Evolutionary conservation across 2,888 invertebrate species (phyloP).

Genomic region (Melangyna quadrimaculata): DNA sequence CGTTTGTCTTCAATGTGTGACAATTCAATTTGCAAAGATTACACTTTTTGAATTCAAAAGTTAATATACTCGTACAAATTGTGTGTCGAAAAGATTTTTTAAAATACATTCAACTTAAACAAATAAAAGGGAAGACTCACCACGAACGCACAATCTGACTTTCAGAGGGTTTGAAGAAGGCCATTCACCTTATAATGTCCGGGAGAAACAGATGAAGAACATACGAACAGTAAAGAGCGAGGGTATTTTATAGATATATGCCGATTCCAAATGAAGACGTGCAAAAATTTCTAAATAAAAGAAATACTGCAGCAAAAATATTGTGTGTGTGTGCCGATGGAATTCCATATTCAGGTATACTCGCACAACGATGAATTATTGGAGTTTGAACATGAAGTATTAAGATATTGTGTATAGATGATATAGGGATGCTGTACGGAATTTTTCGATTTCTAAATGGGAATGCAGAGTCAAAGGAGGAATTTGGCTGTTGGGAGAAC

Average conservation of each 20-base stretch:
- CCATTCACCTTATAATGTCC: constrained; percentile 22
- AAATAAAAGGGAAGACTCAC: constrained; percentile 14
- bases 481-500: constrained; percentile 2
- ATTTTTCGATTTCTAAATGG: background rate
- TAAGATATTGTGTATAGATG: background rate
- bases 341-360: constrained; percentile 45
- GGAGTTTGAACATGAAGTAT: constrained; percentile 28
- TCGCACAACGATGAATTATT: constrained; percentile 39
- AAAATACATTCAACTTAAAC: constrained; percentile 2
- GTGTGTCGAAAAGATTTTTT: background rate
- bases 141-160: background rate
- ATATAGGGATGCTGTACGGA: constrained; percentile 23
- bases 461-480: background rate
- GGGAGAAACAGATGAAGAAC: constrained; percentile 20
- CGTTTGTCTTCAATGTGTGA: constrained; percentile 21
- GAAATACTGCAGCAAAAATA: constrained; percentile 13
- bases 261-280: constrained; percentile 23
- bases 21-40: constrained; percentile 43
- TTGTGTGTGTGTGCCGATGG: background rate
- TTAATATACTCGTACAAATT: constrained; percentile 14
- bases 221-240: background rate
- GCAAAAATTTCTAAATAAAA: constrained; percentile 26
- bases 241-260: background rate
- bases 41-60: constrained; percentile 50
- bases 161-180: background rate